Evolutionary conservation across 2,113 vertebrate species (phyloP), one percentile per base, ranked within the genome.

Genomic region (Leucoraja erinaceus): DNA sequence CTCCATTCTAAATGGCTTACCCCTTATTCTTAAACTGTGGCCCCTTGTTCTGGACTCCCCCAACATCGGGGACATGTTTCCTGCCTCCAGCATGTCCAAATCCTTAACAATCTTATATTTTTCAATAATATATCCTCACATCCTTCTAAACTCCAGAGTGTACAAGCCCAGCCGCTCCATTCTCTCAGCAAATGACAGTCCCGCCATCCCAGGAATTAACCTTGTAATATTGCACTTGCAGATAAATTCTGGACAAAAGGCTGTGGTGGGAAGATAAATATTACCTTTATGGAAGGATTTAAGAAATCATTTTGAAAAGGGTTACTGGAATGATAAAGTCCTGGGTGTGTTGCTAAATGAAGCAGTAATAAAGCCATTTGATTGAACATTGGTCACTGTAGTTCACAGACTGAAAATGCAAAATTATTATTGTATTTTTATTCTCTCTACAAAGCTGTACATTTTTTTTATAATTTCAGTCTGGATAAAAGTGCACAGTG

Each of bases 401-500:
- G n/a, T 90, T 66, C 61, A 66, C 88, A 72, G 88, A 4, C 66
- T 72, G 18, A 72, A 91, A 70, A 22, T 47, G 66, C 31, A 72
- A 72, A 31, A 91, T 47, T 68, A 91, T 33, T 70, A 16, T 47
- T 63, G n/a, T 90, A 90, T 33, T 90, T 90, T 47, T 38, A 90
- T 66, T 90, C 31, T 33, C 28, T 38, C 12, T 88, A 83, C 79
- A 59, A 83, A 63, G 20, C 12, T 90, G 86, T 90, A 90, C 31
- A 90, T 22, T 1, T 72, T 70, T 70, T 47, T 90, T 66, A 38
- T 22, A 90, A 61, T 61, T 86, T 66, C 66, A 70, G 68, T 70
- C 83, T 88, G 79, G n/a, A 90, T 22, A 90, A 90, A 68, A 90
- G 61, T 90, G 86, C n/a, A 38, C 16, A 83, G 79, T 38, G 12